Conservation (phyloP, 2,888 invertebrate species). For the Orchestes rusci region DNA sequence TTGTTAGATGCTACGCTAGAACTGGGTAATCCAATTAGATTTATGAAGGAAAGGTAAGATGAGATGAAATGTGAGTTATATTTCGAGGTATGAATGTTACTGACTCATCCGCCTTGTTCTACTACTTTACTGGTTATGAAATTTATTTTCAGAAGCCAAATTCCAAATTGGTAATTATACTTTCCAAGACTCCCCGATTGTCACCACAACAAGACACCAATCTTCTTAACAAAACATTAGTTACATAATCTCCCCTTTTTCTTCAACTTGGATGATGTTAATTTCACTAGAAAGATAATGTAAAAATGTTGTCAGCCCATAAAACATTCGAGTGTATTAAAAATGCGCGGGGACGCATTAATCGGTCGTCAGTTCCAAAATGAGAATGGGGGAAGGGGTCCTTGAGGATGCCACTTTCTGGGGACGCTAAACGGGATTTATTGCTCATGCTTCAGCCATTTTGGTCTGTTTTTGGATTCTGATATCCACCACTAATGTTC, state of each 20-base stretch:
- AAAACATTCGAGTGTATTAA: constrained; percentile 37
- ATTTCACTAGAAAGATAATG: constrained; percentile 26
- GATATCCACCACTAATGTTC: no score
- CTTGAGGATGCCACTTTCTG: constrained; percentile 20
- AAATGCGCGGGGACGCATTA: constrained; percentile 38
- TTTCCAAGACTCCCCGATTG: no score
- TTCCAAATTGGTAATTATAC: not conserved
- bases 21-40: constrained; percentile 17
- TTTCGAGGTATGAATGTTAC: not conserved
- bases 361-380: constrained; percentile 40
- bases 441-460: no score
- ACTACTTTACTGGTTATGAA: not conserved
- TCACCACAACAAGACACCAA: not conserved
- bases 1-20: constrained; percentile 16
- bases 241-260: constrained; percentile 12
- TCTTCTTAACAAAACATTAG: not conserved
- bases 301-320: constrained; percentile 40
- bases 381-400: constrained; percentile 31
- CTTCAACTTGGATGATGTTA: constrained; percentile 13
- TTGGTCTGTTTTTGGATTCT: no score
- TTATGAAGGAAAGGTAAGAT: no score
- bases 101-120: not conserved
- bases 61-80: no score
- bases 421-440: no score
- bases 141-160: not conserved